Evolutionary conservation across 2,113 vertebrate species (phyloP).

Genomic region (Leucoraja erinaceus): DNA sequence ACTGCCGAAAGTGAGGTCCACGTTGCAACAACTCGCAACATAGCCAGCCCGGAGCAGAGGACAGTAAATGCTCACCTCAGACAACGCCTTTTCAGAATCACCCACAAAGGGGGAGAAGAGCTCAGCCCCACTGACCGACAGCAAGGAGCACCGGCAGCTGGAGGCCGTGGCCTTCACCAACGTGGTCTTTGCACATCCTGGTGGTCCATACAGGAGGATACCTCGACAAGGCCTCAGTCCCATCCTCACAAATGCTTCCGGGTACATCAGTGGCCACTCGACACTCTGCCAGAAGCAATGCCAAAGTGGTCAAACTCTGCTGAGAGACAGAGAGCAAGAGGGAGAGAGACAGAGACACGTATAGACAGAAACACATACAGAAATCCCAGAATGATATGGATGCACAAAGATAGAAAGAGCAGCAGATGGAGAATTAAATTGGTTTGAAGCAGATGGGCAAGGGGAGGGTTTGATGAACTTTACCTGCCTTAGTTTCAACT

Average conservation of each 20-base stretch:
- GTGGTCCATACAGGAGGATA: constrained; percentile 80
- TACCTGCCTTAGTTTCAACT: constrained; percentile 85
- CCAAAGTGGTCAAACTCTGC: too few species aligned
- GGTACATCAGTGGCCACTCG: constrained; percentile 86
- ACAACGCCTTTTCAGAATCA: constrained; percentile 83
- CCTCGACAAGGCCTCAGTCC: constrained; percentile 75
- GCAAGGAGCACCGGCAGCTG: constrained; percentile 72
- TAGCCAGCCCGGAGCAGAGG: too few species aligned
- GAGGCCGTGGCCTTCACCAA: constrained; percentile 75
- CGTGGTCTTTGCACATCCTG: constrained; percentile 88
- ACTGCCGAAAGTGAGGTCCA: too few species aligned
- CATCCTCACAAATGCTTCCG: constrained; percentile 75
- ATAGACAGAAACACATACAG: too few species aligned
- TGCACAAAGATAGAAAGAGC: too few species aligned
- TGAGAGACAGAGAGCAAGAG: neutral
- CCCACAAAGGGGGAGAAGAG: constrained; percentile 86
- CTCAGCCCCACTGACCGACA: constrained; percentile 80
- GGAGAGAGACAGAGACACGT: neutral
- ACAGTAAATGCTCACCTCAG: constrained; percentile 65
- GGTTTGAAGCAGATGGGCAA: neutral
- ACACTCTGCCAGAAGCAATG: constrained; percentile 61
- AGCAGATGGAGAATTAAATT: too few species aligned
- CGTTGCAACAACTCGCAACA: too few species aligned
- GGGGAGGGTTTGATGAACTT: neutral
- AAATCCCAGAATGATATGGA: too few species aligned